Evolutionary conservation across 1,140 invertebrate genomes (phyloP), one percentile per base, ranked within the genome.

Genomic region (Laodelphax striatellus): DNA sequence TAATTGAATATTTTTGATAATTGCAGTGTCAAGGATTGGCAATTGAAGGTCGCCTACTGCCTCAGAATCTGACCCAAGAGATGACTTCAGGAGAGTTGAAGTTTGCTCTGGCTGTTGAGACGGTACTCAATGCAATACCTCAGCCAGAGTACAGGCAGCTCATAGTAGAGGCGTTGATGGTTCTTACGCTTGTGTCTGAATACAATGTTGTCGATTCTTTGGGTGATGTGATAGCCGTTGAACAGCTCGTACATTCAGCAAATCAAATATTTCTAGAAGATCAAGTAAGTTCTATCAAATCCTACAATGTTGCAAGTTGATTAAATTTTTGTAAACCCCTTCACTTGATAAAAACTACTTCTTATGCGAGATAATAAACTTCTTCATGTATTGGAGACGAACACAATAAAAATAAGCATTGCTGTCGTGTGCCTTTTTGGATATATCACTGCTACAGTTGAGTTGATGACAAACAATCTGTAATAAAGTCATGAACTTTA

Each of bases 11-110:
- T n/a, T 66, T 68, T 65, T 61, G 65, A 78, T 81, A 65, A 67
- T 68, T 67, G 64, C 65, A 94, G 86, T 95, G 92, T 71, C 86
- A 94, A 79, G 94, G 93, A 2, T 73, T 97, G 31, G 83, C 85
- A 5, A 94, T 97, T 21, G 91, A 94, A 73, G 92, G 88, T 2
- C 86, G 89, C 73, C 76, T 94, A n/a, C 69, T 97, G 22, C 87
- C 86, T 55, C 90, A 93, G 68, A 90, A 86, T 75, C 77, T 97
- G 21, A 97, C 94, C 0, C 90, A 93, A 77, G 94, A 98, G 83
- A 99, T 99, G 97, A 99, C 97, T 5, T 83, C 94, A 0, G 93
- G 94, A 34, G 97, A 99, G 74, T 76, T 99, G 60, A 99, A 99
- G 77, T 99, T 99, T 77, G 97, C 97, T 0, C 73, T 99, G 9